Evolutionary conservation across 2,113 vertebrate genomes (phyloP), one percentile per base, ranked within the genome.

Genomic region (Mormyrus iriodes): DNA sequence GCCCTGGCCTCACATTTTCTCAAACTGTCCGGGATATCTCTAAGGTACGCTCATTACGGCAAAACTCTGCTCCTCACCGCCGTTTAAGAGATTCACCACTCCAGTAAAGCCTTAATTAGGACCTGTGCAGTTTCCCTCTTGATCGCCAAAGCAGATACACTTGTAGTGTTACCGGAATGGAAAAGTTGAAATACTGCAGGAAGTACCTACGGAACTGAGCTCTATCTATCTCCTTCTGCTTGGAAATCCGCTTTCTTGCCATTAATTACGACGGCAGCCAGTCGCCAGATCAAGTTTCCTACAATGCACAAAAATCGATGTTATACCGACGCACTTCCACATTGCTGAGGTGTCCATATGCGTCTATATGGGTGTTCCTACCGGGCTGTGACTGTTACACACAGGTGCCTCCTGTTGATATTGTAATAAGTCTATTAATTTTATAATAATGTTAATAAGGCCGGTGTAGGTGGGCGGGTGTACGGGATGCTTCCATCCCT

Each of bases 1-100:
- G 90, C 89, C 89, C 88, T 65, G 88, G 53, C 13, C 85, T 84
- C 90, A 91, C 92, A 89, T 87, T 61, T 51, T 44, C 8, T 7
- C 35, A 51, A 5, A 53, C 51, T 53, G n/a, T 86, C 85, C 46
- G 31, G 3, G 8, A 87, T 19, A 6, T 87, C 88, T 84, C 88
- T 46, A 58, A 58, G 53, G 31, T 52, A 17, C 27, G 42, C 88
- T 88, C 73, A 52, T 88, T 88, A 82, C n/a, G 88, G 65, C 73
- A 58, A 21, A 85, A 61, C 88, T 27, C 24, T 48, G 53, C 52
- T 27, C 21, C 24, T 65, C 24, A 35, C 65, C 31, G 84, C 51
- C 82, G 3, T 46, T 85, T 89, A 89, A 85, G 85, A 55, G 88
- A 89, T 39, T 85, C 21, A 3, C 53, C 55, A 21, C 15, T 82